phyloP scores from a whole-genome alignment of 2,113 vertebrate genomes.

The Mesembrinibis cayennensis region DNA sequence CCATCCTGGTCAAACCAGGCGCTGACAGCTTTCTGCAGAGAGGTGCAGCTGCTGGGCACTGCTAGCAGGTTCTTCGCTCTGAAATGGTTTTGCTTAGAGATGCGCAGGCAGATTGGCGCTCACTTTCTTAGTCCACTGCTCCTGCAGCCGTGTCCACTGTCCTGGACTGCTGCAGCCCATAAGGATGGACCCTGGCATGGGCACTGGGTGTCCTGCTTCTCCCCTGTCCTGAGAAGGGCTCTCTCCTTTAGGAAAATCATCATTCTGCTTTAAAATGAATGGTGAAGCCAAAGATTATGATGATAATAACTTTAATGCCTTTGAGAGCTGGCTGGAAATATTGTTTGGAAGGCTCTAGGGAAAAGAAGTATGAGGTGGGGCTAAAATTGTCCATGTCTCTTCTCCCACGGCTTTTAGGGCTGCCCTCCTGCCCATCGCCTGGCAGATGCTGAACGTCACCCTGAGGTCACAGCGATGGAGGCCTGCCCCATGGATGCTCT shows the following conservation, averaged over 20 bases:
- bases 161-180: background rate
- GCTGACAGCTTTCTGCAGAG: background rate
- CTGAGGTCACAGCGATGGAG: fast-evolving
- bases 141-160: background rate
- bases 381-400: background rate
- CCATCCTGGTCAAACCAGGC: fast-evolving
- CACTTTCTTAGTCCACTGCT: background rate
- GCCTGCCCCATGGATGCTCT: background rate
- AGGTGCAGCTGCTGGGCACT: background rate
- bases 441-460: background rate
- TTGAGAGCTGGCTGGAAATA: fast-evolving
- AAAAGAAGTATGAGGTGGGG: fast-evolving
- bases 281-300: fast-evolving
- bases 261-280: background rate
- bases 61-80: fast-evolving
- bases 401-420: fast-evolving
- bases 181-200: fast-evolving
- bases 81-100: too few relatives aligned
- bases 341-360: background rate
- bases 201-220: background rate
- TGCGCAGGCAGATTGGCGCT: fast-evolving
- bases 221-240: background rate
- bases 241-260: fast-evolving
- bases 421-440: background rate
- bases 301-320: background rate